phyloP scores from a whole-genome alignment of 2,888 invertebrate species.

The Spodoptera picta region DNA sequence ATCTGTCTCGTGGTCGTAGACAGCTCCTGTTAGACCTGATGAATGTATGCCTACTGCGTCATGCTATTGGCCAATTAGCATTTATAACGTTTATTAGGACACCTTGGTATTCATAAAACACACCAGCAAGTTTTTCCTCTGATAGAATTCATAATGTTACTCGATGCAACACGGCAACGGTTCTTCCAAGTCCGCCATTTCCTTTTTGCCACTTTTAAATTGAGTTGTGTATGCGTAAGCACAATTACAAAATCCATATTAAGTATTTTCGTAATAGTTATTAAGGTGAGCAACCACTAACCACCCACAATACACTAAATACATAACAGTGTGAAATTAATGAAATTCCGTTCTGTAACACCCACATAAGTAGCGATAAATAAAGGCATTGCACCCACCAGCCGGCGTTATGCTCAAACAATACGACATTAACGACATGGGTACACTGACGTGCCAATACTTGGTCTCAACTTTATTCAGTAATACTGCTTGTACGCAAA shows the following conservation, averaged over 20 bases:
- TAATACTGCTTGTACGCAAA: slow-evolving; percentile 30
- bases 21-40: slow-evolving; percentile 48
- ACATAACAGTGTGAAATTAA: slow-evolving; percentile 54
- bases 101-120: slow-evolving; percentile 44
- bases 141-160: slow-evolving; percentile 34
- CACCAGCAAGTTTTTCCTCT: slow-evolving; percentile 29
- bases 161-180: slow-evolving; percentile 17
- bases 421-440: slow-evolving; percentile 59
- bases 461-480: slow-evolving; percentile 50
- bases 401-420: slow-evolving; percentile 58
- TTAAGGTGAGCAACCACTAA: slow-evolving; percentile 34
- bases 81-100: slow-evolving; percentile 55
- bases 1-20: slow-evolving; percentile 54
- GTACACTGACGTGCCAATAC: slow-evolving; percentile 56
- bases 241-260: slow-evolving; percentile 31
- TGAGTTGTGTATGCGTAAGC: slow-evolving; percentile 25
- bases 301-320: slow-evolving; percentile 40
- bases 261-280: slow-evolving; percentile 30
- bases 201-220: slow-evolving; percentile 19
- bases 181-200: slow-evolving; percentile 18
- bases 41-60: slow-evolving; percentile 42
- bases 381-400: slow-evolving; percentile 62
- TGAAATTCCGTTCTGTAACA: slow-evolving; percentile 49
- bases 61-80: slow-evolving; percentile 55
- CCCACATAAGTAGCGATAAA: slow-evolving; percentile 42